These are phyloP conservation scores for Octodonta nipae DNA, from an alignment of 2,888 invertebrate genomes.

Conservation along the genomic window DNA sequence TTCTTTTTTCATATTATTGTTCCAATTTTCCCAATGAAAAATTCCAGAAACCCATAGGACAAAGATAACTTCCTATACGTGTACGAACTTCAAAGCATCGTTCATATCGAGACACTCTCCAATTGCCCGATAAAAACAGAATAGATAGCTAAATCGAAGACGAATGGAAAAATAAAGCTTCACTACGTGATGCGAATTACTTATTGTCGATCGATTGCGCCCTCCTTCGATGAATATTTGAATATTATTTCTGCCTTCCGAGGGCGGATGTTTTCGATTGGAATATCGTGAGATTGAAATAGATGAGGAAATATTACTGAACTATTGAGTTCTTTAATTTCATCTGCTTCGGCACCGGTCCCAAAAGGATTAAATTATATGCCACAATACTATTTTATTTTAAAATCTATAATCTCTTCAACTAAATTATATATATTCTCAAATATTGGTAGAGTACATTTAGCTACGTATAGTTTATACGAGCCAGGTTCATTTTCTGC, in stretches of 20 bases:
- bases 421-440: no score
- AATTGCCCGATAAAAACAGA: slow-evolving; percentile 34
- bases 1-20: no score
- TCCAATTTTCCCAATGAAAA: slow-evolving; percentile 1
- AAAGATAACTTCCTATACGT: slow-evolving; percentile 15
- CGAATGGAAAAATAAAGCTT: slow-evolving; percentile 34
- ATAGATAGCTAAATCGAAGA: slow-evolving; percentile 34
- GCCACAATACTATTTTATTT: no score
- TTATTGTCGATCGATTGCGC: not conserved
- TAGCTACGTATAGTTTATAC: no score
- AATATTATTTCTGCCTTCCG: slow-evolving; percentile 16
- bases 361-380: no score
- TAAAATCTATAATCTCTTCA: no score
- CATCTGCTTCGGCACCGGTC: no score
- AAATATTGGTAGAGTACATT: no score
- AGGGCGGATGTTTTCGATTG: not conserved
- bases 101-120: slow-evolving; percentile 30
- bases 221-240: slow-evolving; percentile 29
- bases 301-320: no score
- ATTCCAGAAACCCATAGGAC: slow-evolving; percentile 5
- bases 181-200: slow-evolving; percentile 29
- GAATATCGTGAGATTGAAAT: not conserved
- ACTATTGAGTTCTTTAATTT: no score
- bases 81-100: slow-evolving; percentile 13
- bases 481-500: no score